Base-by-base conservation (phyloP, 2,113 vertebrate genomes). In the Herpailurus yagouaroundi region DNA sequence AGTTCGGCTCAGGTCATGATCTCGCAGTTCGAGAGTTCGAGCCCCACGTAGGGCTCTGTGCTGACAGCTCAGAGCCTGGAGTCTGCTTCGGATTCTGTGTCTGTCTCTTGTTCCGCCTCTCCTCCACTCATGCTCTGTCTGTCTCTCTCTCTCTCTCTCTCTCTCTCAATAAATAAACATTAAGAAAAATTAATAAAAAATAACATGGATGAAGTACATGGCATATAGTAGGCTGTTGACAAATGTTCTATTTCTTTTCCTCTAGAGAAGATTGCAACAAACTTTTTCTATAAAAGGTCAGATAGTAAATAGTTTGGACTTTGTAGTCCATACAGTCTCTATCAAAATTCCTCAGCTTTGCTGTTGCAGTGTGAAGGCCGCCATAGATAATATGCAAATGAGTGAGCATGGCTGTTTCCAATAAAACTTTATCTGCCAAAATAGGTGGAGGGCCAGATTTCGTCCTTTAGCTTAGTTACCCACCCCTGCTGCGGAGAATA, bases 341-440 rank as follows among this genome's bases (percentile, higher is more conserved):
- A 2, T 41, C 15, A 83, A 68, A 91, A 81, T 4, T 64, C 23
- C 25, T 81, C 23, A 15, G 3, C 13, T 86, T 27, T 63, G 18
- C 14, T 89, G 4, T n/a, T 50, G 29, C 0, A 9, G 1, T 57
- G 5, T 91, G 60, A 91, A 89, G 33, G 14, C 7, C 31, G 23
- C 8, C 29, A 50, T 21, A 55, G 25, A 57, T 68, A 45, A 13
- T 41, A 83, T 11, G 3, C 19, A 91, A 88, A 87, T 89, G 29
- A 88, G 31, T 60, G 25, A 84, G 5, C 23, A 38, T 31, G 33
- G 4, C 29, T 85, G 3, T 81, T 19, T 64, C 31, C 23, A 76
- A 81, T 88, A 77, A 94, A 97, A 91, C 55, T 91, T 93, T n/a
- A 89, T 68, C 77, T 64, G 64, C 7, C 71, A 81, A 80, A 95